Percentiles rank a stretch among this genome's conserved stretches.
These are phyloP conservation scores for Gnathonemus longibarbis DNA, from an alignment of 2,113 vertebrate genomes.

Conservation along the genomic window DNA sequence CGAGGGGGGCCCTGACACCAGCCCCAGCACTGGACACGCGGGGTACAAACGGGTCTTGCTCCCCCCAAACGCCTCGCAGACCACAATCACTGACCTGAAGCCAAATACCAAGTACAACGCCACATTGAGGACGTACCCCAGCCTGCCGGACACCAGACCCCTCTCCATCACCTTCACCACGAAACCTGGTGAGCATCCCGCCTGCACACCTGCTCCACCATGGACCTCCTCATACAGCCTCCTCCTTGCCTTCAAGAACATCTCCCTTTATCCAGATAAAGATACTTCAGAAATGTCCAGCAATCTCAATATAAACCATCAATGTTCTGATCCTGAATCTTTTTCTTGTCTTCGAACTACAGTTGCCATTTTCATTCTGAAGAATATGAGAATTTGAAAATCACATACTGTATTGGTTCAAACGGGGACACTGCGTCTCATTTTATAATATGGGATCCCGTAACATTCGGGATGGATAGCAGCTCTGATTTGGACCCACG, in stretches of 20 bases:
- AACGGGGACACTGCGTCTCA: background rate
- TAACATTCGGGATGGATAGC: background rate
- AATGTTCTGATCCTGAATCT: background rate
- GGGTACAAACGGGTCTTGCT: conserved; percentile 40
- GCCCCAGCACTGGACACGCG: background rate
- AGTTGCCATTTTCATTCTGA: background rate
- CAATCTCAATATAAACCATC: background rate
- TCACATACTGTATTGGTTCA: background rate
- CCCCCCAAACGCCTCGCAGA: conserved; percentile 50
- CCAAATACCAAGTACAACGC: conserved; percentile 69
- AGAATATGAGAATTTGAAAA: background rate
- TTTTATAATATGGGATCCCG: background rate
- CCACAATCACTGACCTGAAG: conserved; percentile 52
- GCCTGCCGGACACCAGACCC: conserved; percentile 42
- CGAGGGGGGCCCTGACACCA: accelerated
- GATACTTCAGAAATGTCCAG: background rate
- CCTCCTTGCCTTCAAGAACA: background rate
- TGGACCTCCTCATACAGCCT: background rate
- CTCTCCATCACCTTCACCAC: conserved; percentile 69
- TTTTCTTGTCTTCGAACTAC: background rate
- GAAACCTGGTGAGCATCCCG: conserved; percentile 51
- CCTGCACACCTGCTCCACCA: background rate
- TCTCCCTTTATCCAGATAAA: background rate
- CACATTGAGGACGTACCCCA: conserved; percentile 63
- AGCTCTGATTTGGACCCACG: background rate